Conservation (phyloP, 53 echinoderm and acorn worm genomes). For the Paelopatides confundens region DNA sequence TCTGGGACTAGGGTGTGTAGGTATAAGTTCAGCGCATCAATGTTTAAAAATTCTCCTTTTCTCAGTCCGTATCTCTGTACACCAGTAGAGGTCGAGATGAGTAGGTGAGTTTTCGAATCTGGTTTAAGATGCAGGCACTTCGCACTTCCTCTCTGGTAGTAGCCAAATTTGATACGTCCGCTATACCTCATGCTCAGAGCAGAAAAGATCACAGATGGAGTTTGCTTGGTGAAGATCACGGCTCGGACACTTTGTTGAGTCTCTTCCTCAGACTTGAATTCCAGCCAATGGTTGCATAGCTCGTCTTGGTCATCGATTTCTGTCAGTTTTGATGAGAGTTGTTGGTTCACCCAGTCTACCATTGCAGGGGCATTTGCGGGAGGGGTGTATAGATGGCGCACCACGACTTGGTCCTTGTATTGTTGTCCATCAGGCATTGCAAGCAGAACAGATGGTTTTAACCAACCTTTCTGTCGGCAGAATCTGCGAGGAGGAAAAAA, state of each 20-base stretch:
- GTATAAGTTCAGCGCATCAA: conserved; percentile 74
- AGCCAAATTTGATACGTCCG: conserved; percentile 84
- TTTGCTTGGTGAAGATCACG: conserved; percentile 62
- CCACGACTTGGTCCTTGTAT: conserved; percentile 88
- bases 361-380: conserved; percentile 67
- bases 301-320: conserved; percentile 13
- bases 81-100: conserved; percentile 75
- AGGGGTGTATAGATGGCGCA: conserved; percentile 72
- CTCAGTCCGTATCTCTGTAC: conserved; percentile 68
- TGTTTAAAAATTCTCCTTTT: conserved; percentile 74
- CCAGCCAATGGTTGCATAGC: not conserved
- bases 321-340: conserved; percentile 63
- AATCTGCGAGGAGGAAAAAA: conserved; percentile 60
- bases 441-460: conserved; percentile 73
- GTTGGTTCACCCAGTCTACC: conserved; percentile 81
- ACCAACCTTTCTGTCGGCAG: conserved; percentile 84
- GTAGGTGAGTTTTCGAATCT: conserved; percentile 47
- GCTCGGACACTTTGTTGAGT: conserved; percentile 54
- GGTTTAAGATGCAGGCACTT: conserved; percentile 17
- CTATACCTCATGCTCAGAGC: conserved; percentile 88
- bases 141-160: not conserved
- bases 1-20: conserved; percentile 82
- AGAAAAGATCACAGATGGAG: conserved; percentile 80
- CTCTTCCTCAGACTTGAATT: conserved; percentile 6
- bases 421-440: conserved; percentile 88